phyloP scores from a whole-genome alignment of 2,888 invertebrate species.

The Amphipoea lucens region DNA sequence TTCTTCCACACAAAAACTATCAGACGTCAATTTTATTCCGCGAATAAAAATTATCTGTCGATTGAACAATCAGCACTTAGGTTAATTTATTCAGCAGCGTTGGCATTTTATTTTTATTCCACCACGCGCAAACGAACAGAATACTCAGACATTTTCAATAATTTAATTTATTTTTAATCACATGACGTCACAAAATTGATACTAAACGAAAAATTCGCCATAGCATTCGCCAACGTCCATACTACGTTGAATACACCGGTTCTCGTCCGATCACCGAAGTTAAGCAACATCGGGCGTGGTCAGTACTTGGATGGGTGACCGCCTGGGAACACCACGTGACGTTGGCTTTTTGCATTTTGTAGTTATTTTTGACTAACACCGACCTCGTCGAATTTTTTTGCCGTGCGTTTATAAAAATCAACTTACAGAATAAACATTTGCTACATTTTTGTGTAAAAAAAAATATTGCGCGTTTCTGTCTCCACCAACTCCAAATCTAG shows the following conservation, averaged over 20 bases:
- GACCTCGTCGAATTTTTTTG: too few species aligned
- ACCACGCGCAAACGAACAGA: too few species aligned
- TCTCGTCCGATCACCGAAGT: constrained; percentile 89
- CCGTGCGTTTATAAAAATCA: too few species aligned
- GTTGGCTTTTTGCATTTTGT: constrained; percentile 57
- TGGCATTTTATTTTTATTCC: too few species aligned
- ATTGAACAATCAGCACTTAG: too few species aligned
- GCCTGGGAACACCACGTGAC: constrained; percentile 81
- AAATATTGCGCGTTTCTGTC: not conserved
- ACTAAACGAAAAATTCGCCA: not conserved
- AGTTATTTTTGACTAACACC: not conserved
- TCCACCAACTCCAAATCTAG: not conserved
- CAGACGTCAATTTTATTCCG: too few species aligned
- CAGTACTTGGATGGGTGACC: constrained; percentile 88
- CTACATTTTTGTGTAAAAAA: not conserved
- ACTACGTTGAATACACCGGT: constrained; percentile 87
- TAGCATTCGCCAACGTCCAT: constrained; percentile 76
- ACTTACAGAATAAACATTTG: not conserved
- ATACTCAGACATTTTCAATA: not conserved
- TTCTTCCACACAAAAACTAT: too few species aligned
- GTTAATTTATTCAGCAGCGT: too few species aligned
- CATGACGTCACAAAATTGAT: not conserved
- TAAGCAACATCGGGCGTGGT: constrained; percentile 85
- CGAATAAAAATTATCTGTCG: too few species aligned
- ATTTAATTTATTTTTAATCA: not conserved